Evolutionary conservation across 2,888 invertebrate genomes (phyloP).

Genomic region (Alloplasta piceator): DNA sequence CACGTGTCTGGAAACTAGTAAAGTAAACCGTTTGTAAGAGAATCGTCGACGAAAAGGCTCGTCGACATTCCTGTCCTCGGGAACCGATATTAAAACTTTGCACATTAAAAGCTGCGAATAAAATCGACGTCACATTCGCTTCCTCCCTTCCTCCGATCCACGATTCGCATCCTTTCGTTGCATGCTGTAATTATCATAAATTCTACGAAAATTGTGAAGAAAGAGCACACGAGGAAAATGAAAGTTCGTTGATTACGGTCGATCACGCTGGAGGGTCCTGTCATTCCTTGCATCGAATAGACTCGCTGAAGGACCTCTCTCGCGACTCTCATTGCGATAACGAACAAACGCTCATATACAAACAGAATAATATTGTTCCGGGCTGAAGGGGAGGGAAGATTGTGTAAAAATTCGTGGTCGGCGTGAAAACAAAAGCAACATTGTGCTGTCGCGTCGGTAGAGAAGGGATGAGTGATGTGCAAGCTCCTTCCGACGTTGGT

Average conservation of each 20-base stretch:
- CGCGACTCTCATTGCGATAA: slow-evolving; percentile 19
- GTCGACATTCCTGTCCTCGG: slow-evolving; percentile 13
- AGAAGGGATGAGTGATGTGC: not conserved
- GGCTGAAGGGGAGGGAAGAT: not conserved
- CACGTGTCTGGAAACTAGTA: not conserved
- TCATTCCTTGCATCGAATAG: not conserved
- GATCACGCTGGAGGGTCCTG: slow-evolving; percentile 49
- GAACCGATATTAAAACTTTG: slow-evolving; percentile 14
- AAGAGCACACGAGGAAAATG: slow-evolving; percentile 11
- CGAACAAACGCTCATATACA: not conserved
- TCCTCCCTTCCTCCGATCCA: not conserved
- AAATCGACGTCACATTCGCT: slow-evolving; percentile 18
- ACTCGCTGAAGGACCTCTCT: not conserved
- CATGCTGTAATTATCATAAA: slow-evolving; percentile 46
- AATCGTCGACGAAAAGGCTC: slow-evolving; percentile 14
- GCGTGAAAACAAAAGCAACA: slow-evolving; percentile 10
- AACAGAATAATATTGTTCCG: not conserved
- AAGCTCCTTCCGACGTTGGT: slow-evolving; percentile 12
- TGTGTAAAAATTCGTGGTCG: not conserved
- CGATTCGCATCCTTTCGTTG: not conserved
- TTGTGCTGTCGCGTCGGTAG: slow-evolving; percentile 4
- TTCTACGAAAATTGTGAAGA: slow-evolving; percentile 11
- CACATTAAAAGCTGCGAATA: slow-evolving; percentile 38
- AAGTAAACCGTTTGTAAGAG: not conserved
- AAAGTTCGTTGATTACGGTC: slow-evolving; percentile 40